Evolutionary conservation across 2,113 vertebrate species (phyloP).

Genomic region (Pao palembangensis): DNA sequence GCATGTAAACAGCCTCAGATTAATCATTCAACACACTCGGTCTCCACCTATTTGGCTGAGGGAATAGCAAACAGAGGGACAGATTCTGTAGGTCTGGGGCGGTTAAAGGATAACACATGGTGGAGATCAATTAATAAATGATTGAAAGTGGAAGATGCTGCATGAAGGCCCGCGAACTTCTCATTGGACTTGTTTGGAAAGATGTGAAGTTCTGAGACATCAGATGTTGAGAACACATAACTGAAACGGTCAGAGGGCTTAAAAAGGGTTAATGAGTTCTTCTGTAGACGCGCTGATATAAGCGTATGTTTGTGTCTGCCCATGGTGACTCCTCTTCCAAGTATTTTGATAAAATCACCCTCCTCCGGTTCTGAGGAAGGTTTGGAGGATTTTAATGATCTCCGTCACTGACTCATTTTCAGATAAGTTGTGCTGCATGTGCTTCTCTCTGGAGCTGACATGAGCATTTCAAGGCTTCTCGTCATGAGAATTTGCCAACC

Average conservation of each 20-base stretch:
- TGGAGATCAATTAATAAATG: constrained; percentile 43
- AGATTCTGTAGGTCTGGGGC: constrained; percentile 28
- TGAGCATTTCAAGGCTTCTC: background rate
- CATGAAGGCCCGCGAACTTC: constrained; percentile 6
- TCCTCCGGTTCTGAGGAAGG: too few relatives aligned
- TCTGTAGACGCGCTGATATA: too few relatives aligned
- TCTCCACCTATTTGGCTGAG: constrained; percentile 47
- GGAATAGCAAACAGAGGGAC: constrained; percentile 56
- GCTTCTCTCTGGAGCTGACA: background rate
- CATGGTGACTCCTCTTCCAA: background rate
- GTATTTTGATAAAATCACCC: background rate
- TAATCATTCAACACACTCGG: constrained; percentile 66
- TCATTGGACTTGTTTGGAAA: background rate
- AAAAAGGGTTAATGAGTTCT: too few relatives aligned
- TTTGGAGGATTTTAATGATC: too few relatives aligned
- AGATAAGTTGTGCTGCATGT: background rate
- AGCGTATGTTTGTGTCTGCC: background rate
- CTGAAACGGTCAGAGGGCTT: too few relatives aligned
- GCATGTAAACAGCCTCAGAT: constrained; percentile 32
- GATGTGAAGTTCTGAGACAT: background rate
- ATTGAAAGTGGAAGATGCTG: constrained; percentile 22
- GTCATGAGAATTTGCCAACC: constrained; percentile 1
- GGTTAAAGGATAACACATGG: constrained; percentile 70
- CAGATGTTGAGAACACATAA: background rate
- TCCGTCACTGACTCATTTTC: too few relatives aligned